Conservation (phyloP, 2,888 invertebrate genomes). For the Holacanthella duospinosa region DNA sequence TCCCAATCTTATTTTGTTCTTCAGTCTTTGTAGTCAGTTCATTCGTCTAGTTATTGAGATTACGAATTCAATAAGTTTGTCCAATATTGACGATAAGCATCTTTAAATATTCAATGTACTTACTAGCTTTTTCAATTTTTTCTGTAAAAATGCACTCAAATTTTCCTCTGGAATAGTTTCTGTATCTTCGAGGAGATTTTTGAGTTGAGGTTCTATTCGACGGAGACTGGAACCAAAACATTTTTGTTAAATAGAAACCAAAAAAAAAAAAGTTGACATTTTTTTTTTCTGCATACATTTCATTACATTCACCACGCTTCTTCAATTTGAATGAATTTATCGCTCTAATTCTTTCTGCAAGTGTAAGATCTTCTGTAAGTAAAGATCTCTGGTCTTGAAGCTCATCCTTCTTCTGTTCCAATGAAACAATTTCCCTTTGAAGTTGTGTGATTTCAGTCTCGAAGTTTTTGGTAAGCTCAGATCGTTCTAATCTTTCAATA, state of each 20-base stretch:
- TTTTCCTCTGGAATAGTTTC: conserved; percentile 52
- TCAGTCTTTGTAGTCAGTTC: conserved; percentile 33
- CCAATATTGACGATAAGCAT: too few species aligned
- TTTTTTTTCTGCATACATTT: conserved; percentile 31
- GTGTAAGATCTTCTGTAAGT: conserved; percentile 63
- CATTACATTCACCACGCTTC: conserved; percentile 28
- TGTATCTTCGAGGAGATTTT: conserved; percentile 30
- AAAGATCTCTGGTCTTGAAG: conserved; percentile 47
- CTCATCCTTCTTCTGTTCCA: conserved; percentile 54
- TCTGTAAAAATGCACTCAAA: conserved; percentile 49
- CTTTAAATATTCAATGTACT: too few species aligned
- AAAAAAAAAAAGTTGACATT: conserved; percentile 2
- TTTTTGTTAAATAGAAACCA: conserved; percentile 9
- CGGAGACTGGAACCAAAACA: conserved; percentile 16
- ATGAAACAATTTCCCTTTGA: conserved; percentile 53
- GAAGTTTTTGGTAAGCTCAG: conserved; percentile 25
- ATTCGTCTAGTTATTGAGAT: conserved; percentile 40
- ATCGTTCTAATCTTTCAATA: conserved; percentile 19
- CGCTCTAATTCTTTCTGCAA: conserved; percentile 66
- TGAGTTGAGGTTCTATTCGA: conserved; percentile 23
- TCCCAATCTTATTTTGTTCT: conserved; percentile 36
- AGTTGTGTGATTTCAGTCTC: conserved; percentile 62
- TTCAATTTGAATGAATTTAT: conserved; percentile 25
- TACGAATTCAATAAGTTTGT: conserved; percentile 43
- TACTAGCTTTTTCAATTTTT: conserved; percentile 50